phyloP scores from a whole-genome alignment of 53 echinoderm and acorn worm species.

The Glandiceps talaboti region DNA sequence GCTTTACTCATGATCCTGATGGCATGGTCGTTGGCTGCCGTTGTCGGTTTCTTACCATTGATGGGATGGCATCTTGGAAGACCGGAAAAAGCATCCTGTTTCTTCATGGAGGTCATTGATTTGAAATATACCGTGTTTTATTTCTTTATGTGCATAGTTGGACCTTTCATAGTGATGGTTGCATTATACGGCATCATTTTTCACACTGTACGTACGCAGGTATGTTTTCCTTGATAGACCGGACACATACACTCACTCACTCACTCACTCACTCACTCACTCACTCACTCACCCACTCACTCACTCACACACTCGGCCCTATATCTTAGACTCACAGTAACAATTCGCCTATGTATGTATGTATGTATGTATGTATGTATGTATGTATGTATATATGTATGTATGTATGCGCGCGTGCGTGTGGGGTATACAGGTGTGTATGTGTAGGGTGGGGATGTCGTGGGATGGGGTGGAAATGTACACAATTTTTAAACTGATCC shows the following conservation, averaged over 20 bases:
- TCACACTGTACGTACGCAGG: conserved; percentile 52
- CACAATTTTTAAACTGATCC: too few species aligned
- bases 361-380: not conserved
- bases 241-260: too few species aligned
- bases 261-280: too few species aligned
- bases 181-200: conserved; percentile 61
- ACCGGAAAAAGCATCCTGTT: conserved; percentile 18
- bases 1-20: conserved; percentile 35
- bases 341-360: not conserved
- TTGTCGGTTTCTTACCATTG: conserved; percentile 55
- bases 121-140: conserved; percentile 61
- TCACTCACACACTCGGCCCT: too few species aligned
- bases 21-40: conserved; percentile 49
- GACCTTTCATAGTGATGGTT: conserved; percentile 55
- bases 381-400: not conserved
- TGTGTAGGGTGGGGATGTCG: too few species aligned
- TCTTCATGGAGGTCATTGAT: conserved; percentile 52
- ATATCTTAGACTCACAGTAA: too few species aligned
- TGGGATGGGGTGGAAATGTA: too few species aligned
- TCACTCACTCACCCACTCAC: too few species aligned
- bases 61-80: conserved; percentile 50
- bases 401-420: not conserved
- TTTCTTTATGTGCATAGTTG: conserved; percentile 42
- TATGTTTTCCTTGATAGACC: conserved; percentile 3
- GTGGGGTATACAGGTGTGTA: too few species aligned